Conservation (phyloP, 2,113 vertebrate genomes). For the Chloebia gouldiae region DNA sequence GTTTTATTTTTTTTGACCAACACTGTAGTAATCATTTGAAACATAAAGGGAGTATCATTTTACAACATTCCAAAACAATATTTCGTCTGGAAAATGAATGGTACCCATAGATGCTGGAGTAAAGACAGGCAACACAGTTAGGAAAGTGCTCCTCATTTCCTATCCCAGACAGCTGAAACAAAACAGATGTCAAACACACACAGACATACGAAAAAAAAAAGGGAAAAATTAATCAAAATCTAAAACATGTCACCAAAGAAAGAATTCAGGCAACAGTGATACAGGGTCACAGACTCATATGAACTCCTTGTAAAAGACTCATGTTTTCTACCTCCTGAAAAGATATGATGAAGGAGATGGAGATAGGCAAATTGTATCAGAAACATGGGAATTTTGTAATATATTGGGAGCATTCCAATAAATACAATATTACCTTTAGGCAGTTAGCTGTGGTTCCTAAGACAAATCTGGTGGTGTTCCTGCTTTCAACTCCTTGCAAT, state of each 20-base stretch:
- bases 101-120: not conserved
- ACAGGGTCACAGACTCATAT: not conserved
- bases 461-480: not conserved
- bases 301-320: not conserved
- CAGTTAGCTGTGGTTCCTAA: not conserved
- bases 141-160: constrained; percentile 41
- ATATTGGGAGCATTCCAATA: not conserved
- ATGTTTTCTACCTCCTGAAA: not conserved
- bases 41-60: constrained; percentile 44
- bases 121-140: not conserved
- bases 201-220: too few species aligned
- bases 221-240: not conserved
- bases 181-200: constrained; percentile 31
- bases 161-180: constrained; percentile 38
- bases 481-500: constrained; percentile 3
- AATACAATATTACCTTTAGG: not conserved
- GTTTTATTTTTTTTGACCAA: constrained; percentile 10
- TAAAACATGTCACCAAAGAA: not conserved
- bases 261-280: not conserved
- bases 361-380: not conserved
- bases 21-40: not conserved
- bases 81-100: constrained; percentile 33
- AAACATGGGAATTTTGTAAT: not conserved
- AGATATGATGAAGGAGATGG: not conserved
- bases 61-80: constrained; percentile 39